Evolutionary conservation across 2,113 vertebrate species (phyloP).

Genomic region (Ammodytes marinus): DNA sequence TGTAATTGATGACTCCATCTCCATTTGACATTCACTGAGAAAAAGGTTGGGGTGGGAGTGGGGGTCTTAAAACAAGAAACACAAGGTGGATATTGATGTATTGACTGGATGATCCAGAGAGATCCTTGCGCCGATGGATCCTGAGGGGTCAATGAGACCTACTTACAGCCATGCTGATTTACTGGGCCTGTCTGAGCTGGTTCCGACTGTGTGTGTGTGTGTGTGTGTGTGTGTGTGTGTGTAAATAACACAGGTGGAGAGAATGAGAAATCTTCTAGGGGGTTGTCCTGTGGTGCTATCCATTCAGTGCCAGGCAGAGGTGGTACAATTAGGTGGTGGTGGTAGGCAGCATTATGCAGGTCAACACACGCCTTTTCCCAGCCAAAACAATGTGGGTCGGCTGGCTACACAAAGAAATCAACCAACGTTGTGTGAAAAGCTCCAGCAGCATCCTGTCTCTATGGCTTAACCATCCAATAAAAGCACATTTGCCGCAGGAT

Average conservation of each 20-base stretch:
- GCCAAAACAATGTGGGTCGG: slow-evolving; percentile 14
- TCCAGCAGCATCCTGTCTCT: slow-evolving; percentile 46
- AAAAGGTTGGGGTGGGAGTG: slow-evolving; percentile 33
- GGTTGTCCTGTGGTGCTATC: slow-evolving; percentile 44
- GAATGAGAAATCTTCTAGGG: slow-evolving; percentile 43
- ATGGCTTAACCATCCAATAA: slow-evolving; percentile 78
- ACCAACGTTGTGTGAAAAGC: slow-evolving; percentile 19
- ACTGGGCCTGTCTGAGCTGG: slow-evolving; percentile 68
- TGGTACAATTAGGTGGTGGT: slow-evolving; percentile 48
- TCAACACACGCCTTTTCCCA: slow-evolving; percentile 37
- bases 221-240: slow-evolving; percentile 29
- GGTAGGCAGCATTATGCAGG: slow-evolving; percentile 51
- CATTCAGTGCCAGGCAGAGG: slow-evolving; percentile 40
- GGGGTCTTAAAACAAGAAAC: slow-evolving; percentile 71
- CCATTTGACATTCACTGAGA: slow-evolving; percentile 73
- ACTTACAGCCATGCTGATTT: slow-evolving; percentile 81
- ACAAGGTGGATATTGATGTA: slow-evolving; percentile 79
- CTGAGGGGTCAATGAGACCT: slow-evolving; percentile 76
- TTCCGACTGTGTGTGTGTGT: slow-evolving; percentile 38
- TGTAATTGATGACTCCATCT: slow-evolving; percentile 79
- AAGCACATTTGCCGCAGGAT: slow-evolving; percentile 78
- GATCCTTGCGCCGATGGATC: slow-evolving; percentile 75
- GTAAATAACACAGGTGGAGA: slow-evolving; percentile 58
- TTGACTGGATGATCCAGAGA: slow-evolving; percentile 78
- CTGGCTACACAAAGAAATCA: slow-evolving; percentile 47